These are phyloP conservation scores for Paralvinella palmiformis DNA, from an alignment of 1,140 invertebrate genomes.

Conservation along the genomic window DNA sequence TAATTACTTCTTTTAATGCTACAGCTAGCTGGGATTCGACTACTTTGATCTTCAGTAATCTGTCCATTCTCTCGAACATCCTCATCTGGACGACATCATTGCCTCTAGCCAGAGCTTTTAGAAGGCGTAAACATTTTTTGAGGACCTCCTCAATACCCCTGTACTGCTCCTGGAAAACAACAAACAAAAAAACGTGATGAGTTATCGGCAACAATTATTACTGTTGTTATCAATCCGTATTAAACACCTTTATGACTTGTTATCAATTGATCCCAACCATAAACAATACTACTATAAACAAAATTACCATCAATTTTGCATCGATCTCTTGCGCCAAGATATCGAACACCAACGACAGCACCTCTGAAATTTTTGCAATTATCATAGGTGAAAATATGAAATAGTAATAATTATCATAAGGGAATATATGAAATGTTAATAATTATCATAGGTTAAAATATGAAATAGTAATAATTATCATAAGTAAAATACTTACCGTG, in stretches of 20 bases:
- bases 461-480: not conserved
- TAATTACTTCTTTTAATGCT: conserved; percentile 42
- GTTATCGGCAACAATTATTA: not conserved
- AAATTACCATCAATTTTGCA: conserved; percentile 40
- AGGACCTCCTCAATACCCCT: conserved; percentile 32
- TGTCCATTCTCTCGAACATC: conserved; percentile 43
- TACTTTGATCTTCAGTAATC: conserved; percentile 36
- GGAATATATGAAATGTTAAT: conserved; percentile 16
- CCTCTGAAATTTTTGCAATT: conserved; percentile 22
- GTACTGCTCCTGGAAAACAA: conserved; percentile 36
- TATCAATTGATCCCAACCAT: too few species aligned
- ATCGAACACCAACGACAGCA: conserved; percentile 25
- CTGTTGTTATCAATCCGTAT: not conserved
- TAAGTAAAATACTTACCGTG: conserved; percentile 34
- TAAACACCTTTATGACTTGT: not conserved
- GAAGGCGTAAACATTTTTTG: conserved; percentile 35
- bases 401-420: not conserved
- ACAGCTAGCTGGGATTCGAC: conserved; percentile 37
- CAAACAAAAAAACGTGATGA: not conserved
- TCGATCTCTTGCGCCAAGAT: conserved; percentile 43
- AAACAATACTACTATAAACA: conserved; percentile 1
- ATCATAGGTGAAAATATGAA: conserved; percentile 11
- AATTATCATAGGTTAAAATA: conserved; percentile 17
- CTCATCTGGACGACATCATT: conserved; percentile 40
- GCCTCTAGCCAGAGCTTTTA: conserved; percentile 33